Conservation (phyloP, 92 coral and sea anemone genomes). For the Zoanthus sociatus region DNA sequence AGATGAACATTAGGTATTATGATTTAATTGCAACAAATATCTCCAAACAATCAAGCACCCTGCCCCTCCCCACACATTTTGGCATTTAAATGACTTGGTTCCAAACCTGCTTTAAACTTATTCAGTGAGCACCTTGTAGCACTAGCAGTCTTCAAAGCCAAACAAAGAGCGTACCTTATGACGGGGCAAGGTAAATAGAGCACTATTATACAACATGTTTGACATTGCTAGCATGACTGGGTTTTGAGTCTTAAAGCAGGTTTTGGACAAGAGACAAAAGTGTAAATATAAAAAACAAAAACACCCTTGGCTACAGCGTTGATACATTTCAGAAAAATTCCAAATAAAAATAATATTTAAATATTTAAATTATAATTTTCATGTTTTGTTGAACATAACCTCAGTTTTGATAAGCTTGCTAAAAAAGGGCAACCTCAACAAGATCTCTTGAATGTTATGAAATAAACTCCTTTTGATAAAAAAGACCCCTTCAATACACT, state of each 20-base stretch:
- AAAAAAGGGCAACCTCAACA: neutral
- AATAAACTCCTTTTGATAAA: neutral
- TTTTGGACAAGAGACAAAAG: neutral
- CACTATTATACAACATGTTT: neutral
- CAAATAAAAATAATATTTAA: neutral
- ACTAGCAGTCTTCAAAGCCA: slow-evolving; percentile 6
- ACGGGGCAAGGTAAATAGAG: neutral
- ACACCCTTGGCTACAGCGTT: neutral
- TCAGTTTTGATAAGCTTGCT: slow-evolving; percentile 3
- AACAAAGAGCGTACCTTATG: slow-evolving; percentile 1
- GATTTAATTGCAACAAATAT: neutral
- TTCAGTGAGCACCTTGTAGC: slow-evolving; percentile 6
- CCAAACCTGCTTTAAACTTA: slow-evolving; percentile 4
- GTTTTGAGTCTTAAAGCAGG: slow-evolving; percentile 2
- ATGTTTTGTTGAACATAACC: slow-evolving; percentile 1
- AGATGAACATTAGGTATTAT: neutral
- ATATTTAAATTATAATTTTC: too few relatives aligned
- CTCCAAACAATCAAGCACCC: neutral
- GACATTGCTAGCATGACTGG: slow-evolving; percentile 6
- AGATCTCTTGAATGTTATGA: neutral
- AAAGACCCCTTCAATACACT: neutral
- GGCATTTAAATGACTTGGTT: neutral
- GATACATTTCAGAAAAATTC: neutral
- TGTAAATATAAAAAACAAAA: neutral
- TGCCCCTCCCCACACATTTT: slow-evolving; percentile 3